A percentile compares a stretch with the other conserved stretches of the same genome.
Conservation (phyloP, 1,140 invertebrate species). For the Lordiphosa mommai region DNA sequence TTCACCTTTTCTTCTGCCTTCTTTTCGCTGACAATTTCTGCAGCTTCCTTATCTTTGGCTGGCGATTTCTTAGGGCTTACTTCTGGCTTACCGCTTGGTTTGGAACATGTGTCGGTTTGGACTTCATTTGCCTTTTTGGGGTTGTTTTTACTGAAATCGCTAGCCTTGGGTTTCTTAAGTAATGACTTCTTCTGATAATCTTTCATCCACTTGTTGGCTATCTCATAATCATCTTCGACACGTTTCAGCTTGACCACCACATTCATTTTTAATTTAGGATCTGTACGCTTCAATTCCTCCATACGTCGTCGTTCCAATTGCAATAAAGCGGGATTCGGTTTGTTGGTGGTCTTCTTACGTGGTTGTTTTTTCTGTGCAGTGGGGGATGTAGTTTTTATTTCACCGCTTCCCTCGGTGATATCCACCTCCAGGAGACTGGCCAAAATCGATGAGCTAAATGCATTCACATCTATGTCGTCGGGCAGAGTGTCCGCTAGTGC, state of each 20-base stretch:
- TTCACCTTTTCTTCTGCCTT: too few relatives aligned
- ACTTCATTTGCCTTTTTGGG: neutral
- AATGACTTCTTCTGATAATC: neutral
- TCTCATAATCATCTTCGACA: constrained; percentile 58
- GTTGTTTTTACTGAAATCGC: too few relatives aligned
- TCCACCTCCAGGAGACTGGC: constrained; percentile 75
- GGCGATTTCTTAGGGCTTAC: too few relatives aligned
- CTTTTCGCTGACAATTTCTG: too few relatives aligned
- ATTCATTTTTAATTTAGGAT: constrained; percentile 69
- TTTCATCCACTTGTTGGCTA: constrained; percentile 42
- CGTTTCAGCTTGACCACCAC: constrained; percentile 43
- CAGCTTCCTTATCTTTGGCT: too few relatives aligned
- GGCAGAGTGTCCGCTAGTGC: neutral
- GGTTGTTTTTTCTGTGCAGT: constrained; percentile 63
- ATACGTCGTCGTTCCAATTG: constrained; percentile 64
- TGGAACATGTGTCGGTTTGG: too few relatives aligned
- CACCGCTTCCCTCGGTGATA: constrained; percentile 22
- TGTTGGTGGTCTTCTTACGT: constrained; percentile 71
- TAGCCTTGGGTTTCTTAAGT: neutral
- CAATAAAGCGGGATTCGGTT: constrained; percentile 69
- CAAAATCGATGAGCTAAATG: constrained; percentile 61
- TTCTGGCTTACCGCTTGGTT: too few relatives aligned
- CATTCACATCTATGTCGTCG: constrained; percentile 51
- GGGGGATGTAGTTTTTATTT: constrained; percentile 24
- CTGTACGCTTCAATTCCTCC: constrained; percentile 59